Percentiles rank a stretch among this genome's conserved stretches.
phyloP scores from a whole-genome alignment of 92 coral and sea anemone species.

The Bergia sp. region DNA sequence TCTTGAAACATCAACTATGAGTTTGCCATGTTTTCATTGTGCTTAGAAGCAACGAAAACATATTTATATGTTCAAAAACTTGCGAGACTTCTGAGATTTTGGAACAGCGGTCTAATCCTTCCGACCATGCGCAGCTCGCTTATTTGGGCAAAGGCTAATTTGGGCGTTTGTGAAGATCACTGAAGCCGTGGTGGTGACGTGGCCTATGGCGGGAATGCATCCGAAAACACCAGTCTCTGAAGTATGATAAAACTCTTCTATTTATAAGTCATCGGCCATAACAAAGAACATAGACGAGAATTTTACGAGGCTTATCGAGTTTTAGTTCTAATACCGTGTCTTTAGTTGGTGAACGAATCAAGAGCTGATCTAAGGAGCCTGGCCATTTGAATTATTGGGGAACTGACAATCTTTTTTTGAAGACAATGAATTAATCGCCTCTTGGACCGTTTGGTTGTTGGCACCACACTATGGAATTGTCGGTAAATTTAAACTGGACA shows the following conservation, averaged over 20 bases:
- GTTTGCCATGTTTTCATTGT: neutral
- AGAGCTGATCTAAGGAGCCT: neutral
- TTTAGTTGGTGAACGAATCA: neutral
- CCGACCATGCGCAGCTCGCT: conserved; percentile 28
- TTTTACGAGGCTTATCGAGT: neutral
- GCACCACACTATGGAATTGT: conserved; percentile 20
- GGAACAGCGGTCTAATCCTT: conserved; percentile 22
- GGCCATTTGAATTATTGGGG: neutral
- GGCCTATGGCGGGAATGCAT: conserved; percentile 37
- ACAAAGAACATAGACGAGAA: neutral
- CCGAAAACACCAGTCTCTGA: conserved; percentile 20
- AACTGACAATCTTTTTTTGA: neutral
- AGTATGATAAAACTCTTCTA: conserved; percentile 36
- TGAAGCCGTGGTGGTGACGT: conserved; percentile 27
- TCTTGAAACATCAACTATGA: neutral
- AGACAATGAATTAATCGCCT: neutral
- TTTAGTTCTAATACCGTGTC: neutral
- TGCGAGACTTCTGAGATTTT: neutral
- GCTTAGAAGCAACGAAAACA: neutral
- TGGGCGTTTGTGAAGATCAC: neutral
- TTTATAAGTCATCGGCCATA: conserved; percentile 7
- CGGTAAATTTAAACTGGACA: conserved; percentile 21
- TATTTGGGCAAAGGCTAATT: neutral
- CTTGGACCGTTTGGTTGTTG: neutral
- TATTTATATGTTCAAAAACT: neutral